A percentile compares a stretch with the other conserved stretches of the same genome.
Conservation (phyloP, 1,140 invertebrate species). For the Drosophila guanche region DNA sequence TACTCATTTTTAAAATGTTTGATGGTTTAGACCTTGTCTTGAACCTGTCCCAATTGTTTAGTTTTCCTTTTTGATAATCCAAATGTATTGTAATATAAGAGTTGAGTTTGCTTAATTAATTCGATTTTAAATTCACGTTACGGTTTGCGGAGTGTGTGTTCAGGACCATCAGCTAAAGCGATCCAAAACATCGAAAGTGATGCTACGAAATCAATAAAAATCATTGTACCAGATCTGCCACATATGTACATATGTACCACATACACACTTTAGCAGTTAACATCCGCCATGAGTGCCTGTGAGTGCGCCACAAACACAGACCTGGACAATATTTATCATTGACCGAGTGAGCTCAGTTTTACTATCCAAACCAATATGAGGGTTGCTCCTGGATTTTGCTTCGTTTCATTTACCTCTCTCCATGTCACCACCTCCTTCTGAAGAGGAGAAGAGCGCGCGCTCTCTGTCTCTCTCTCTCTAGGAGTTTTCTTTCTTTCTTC, state of each 20-base stretch:
- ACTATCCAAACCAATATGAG: constrained; percentile 75
- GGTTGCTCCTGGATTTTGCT: constrained; percentile 61
- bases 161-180: constrained; percentile 16
- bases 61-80: too few species aligned
- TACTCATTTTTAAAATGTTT: too few species aligned
- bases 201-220: constrained; percentile 51
- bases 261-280: constrained; percentile 15
- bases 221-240: constrained; percentile 48
- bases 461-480: background rate
- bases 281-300: background rate
- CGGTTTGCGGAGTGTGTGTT: background rate
- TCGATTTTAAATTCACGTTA: too few species aligned
- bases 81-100: too few species aligned
- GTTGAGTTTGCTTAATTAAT: too few species aligned
- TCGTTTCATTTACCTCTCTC: constrained; percentile 1
- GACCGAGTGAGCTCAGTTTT: constrained; percentile 55
- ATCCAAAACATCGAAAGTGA: constrained; percentile 35
- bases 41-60: too few species aligned
- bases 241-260: background rate
- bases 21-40: too few species aligned
- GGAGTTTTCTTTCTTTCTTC: background rate
- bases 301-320: constrained; percentile 16
- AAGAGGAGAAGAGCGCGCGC: too few species aligned
- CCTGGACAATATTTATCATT: constrained; percentile 44
- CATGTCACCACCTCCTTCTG: background rate